Percentiles rank a stretch among this genome's conserved stretches.
Evolutionary conservation across 2,797 vertebrate genomes (phyloP).

Genomic region (Poecilia picta): DNA sequence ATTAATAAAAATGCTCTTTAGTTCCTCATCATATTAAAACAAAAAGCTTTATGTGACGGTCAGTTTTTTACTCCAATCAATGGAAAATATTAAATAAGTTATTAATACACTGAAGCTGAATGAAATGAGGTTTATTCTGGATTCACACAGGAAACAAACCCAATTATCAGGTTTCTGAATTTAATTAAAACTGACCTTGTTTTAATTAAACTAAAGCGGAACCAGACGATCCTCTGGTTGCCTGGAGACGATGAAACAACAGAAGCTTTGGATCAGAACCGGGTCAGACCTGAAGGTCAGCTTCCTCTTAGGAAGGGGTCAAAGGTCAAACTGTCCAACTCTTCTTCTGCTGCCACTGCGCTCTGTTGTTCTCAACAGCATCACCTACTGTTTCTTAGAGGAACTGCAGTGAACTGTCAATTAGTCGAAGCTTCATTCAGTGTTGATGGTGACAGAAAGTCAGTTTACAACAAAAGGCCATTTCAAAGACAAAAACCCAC

Average conservation of each 20-base stretch:
- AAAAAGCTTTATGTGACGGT: background rate
- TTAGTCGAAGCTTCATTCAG: no score
- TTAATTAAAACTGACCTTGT: constrained; percentile 74
- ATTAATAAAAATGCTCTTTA: background rate
- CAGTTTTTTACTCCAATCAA: background rate
- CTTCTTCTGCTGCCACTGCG: background rate
- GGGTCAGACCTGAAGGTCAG: background rate
- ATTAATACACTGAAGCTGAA: background rate
- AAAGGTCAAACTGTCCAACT: background rate
- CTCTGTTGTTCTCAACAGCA: background rate
- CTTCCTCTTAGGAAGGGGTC: no score
- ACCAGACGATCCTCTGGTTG: background rate
- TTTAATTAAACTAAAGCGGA: constrained; percentile 10
- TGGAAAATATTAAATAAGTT: background rate
- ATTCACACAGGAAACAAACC: background rate
- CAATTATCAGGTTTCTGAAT: constrained; percentile 76
- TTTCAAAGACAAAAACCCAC: background rate
- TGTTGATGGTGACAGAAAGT: background rate
- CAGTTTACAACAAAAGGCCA: background rate
- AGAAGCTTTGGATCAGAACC: background rate
- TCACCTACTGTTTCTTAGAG: background rate
- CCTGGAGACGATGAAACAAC: background rate
- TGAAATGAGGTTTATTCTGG: no score
- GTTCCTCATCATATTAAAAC: background rate
- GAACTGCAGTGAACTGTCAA: background rate